Evolutionary conservation across 2,888 invertebrate genomes (phyloP).

Genomic region (Congeria kusceri): DNA sequence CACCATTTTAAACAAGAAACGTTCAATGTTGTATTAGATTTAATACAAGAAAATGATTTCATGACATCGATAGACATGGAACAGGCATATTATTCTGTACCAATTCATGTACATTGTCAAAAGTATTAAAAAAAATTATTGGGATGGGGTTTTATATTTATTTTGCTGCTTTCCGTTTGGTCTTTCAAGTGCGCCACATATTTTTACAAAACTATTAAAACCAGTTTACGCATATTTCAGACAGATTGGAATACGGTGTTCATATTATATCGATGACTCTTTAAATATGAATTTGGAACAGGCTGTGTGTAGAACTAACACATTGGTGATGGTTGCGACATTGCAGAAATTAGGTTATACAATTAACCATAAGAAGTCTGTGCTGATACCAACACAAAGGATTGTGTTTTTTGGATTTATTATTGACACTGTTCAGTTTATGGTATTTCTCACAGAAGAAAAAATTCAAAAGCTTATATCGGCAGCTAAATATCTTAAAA

Average conservation of each 20-base stretch:
- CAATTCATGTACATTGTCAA: constrained; percentile 2
- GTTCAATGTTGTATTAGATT: too few relatives aligned
- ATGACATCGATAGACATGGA: too few relatives aligned
- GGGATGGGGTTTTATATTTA: not conserved
- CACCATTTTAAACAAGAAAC: too few relatives aligned
- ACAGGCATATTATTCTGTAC: not conserved
- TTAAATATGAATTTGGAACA: constrained; percentile 9
- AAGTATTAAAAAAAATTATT: constrained; percentile 17
- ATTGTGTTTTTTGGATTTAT: constrained; percentile 12
- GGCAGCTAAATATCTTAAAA: not conserved
- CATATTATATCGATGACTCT: constrained; percentile 19
- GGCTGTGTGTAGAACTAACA: not conserved
- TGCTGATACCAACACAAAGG: constrained; percentile 4
- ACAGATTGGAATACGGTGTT: constrained; percentile 4
- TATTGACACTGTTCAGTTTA: constrained; percentile 5
- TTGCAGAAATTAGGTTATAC: constrained; percentile 12
- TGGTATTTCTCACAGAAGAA: not conserved
- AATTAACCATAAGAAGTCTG: constrained; percentile 9
- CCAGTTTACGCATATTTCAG: constrained; percentile 8
- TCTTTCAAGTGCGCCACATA: not conserved
- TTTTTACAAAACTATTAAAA: constrained; percentile 6
- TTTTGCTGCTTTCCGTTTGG: not conserved
- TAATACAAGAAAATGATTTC: too few relatives aligned
- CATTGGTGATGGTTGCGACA: not conserved
- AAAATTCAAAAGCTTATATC: not conserved